phyloP scores from a whole-genome alignment of 2,797 vertebrate genomes.

The Okamejei kenojei region DNA sequence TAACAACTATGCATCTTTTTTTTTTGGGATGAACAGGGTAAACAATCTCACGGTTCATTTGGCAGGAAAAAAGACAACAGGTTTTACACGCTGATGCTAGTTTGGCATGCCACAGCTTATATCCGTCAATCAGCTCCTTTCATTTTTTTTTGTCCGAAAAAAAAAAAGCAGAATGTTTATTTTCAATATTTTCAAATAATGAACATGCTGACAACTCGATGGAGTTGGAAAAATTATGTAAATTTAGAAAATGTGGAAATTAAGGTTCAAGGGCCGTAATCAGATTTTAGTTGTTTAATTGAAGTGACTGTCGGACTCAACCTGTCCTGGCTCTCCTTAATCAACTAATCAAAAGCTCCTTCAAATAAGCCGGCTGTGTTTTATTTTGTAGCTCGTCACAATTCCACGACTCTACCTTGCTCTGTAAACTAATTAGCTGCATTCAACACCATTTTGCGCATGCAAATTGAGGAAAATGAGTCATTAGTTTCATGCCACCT shows the following conservation, averaged over 20 bases:
- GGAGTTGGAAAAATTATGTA: slow-evolving; percentile 18
- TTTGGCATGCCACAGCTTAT: background rate
- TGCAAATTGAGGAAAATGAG: slow-evolving; percentile 30
- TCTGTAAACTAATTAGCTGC: slow-evolving; percentile 36
- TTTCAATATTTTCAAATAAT: slow-evolving; percentile 24
- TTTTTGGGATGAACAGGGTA: background rate
- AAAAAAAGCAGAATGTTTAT: background rate
- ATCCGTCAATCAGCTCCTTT: background rate
- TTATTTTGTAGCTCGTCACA: slow-evolving; percentile 24
- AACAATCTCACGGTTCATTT: background rate
- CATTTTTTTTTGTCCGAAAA: background rate
- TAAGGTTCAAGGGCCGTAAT: slow-evolving; percentile 30
- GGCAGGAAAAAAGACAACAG: background rate
- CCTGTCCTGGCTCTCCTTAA: slow-evolving; percentile 9
- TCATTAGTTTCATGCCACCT: slow-evolving; percentile 37
- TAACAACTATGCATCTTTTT: slow-evolving; percentile 13
- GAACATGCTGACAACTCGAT: background rate
- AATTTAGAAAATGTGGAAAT: slow-evolving; percentile 23
- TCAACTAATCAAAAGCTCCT: slow-evolving; percentile 35
- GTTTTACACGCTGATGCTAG: slow-evolving; percentile 7
- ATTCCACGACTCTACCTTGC: slow-evolving; percentile 16
- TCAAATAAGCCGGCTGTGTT: slow-evolving; percentile 31
- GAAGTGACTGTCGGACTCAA: slow-evolving; percentile 22
- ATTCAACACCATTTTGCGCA: slow-evolving; percentile 16
- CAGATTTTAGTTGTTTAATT: slow-evolving; percentile 34